Evolutionary conservation across 2,888 invertebrate species (phyloP).

Genomic region (Leucozona laternaria): DNA sequence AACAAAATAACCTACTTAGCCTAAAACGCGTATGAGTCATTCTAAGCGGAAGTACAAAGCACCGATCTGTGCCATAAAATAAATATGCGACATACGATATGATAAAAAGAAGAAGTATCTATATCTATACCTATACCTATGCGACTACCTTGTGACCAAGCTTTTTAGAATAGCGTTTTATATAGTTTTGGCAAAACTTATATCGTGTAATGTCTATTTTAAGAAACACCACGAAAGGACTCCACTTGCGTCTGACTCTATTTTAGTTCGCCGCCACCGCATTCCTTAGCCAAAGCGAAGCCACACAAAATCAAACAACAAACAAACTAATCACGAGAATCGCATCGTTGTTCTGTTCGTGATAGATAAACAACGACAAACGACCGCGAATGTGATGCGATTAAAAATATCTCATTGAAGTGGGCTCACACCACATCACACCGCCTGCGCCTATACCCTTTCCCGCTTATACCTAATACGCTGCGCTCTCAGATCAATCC

Average conservation of each 20-base stretch:
- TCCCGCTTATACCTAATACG: too few relatives aligned
- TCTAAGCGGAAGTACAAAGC: background rate
- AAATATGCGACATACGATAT: conserved; percentile 65
- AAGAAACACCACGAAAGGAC: conserved; percentile 69
- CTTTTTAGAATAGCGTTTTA: conserved; percentile 8
- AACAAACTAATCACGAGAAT: conserved; percentile 65
- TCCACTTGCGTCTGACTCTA: conserved; percentile 68
- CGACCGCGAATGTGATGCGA: conserved; percentile 75
- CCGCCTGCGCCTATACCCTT: conserved; percentile 12
- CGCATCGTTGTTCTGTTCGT: conserved; percentile 46
- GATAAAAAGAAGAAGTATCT: conserved; percentile 47
- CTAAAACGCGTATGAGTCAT: conserved; percentile 1
- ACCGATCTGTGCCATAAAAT: background rate
- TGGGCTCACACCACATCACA: conserved; percentile 28
- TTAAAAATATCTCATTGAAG: conserved; percentile 74
- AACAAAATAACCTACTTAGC: conserved; percentile 2
- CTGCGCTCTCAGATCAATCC: conserved; percentile 13
- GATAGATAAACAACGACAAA: conserved; percentile 72
- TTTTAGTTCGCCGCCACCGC: conserved; percentile 56
- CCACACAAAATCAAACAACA: conserved; percentile 39
- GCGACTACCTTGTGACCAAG: conserved; percentile 24
- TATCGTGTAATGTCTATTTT: conserved; percentile 52
- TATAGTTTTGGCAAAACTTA: conserved; percentile 56
- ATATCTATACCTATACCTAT: too few relatives aligned
- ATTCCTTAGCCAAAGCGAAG: conserved; percentile 23